Conservation (phyloP, 2,888 invertebrate genomes). For the Spicauda simplicius region DNA sequence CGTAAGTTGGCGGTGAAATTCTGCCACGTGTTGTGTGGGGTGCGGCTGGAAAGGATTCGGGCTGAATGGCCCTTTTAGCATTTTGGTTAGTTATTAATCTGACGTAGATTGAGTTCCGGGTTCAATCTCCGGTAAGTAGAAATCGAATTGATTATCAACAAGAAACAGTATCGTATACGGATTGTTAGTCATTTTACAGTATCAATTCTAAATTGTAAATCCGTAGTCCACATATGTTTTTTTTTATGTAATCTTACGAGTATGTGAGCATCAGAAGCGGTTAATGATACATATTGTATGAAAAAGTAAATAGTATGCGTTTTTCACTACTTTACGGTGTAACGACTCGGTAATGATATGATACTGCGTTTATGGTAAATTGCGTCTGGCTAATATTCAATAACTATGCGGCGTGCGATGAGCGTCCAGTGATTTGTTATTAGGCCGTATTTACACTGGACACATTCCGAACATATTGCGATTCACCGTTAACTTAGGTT, state of each 20-base stretch:
- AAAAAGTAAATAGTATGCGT: conserved; percentile 28
- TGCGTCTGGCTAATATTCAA: conserved; percentile 34
- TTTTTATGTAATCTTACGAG: conserved; percentile 20
- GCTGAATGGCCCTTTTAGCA: too few relatives aligned
- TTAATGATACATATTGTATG: conserved; percentile 24
- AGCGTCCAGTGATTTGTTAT: conserved; percentile 37
- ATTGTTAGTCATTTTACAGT: neutral
- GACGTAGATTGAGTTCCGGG: too few relatives aligned
- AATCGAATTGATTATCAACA: too few relatives aligned
- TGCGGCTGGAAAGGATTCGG: too few relatives aligned
- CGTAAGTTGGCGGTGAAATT: neutral
- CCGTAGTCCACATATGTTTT: neutral
- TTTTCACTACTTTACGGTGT: conserved; percentile 35
- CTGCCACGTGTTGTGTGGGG: neutral
- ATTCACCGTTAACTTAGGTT: neutral
- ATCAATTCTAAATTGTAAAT: conserved; percentile 11
- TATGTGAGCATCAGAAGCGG: conserved; percentile 3
- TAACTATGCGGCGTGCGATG: conserved; percentile 31
- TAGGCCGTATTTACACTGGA: conserved; percentile 10
- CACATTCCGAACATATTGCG: neutral
- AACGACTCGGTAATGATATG: conserved; percentile 33
- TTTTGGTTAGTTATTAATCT: too few relatives aligned
- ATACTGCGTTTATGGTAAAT: conserved; percentile 34
- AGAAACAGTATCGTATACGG: neutral
- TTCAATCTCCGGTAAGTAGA: neutral